phyloP scores from a whole-genome alignment of 2,113 vertebrate species.

The Eptesicus fuscus region DNA sequence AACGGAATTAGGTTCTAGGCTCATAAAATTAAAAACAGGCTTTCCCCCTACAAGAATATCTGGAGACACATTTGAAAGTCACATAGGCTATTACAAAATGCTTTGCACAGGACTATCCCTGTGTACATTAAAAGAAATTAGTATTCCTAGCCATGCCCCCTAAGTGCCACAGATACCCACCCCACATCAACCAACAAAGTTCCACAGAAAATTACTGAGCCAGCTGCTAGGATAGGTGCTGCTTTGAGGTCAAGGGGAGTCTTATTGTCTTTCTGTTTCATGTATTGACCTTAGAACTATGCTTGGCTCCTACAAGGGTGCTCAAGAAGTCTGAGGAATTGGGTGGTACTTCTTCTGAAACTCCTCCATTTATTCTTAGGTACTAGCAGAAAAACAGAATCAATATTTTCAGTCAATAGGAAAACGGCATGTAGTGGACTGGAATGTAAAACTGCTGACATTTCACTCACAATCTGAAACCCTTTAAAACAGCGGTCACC shows the following conservation, averaged over 20 bases:
- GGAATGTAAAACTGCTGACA: constrained; percentile 22
- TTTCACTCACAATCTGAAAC: not conserved
- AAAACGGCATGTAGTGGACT: not conserved
- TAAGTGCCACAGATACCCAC: not conserved
- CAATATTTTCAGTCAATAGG: constrained; percentile 4
- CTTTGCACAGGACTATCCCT: not conserved
- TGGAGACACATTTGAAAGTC: not conserved
- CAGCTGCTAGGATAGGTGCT: not conserved
- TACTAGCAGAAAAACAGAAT: constrained; percentile 13
- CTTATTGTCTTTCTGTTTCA: not conserved
- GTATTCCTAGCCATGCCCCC: not conserved
- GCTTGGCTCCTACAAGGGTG: not conserved
- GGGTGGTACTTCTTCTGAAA: not conserved
- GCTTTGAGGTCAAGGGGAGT: not conserved
- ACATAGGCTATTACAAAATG: not conserved
- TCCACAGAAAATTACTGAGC: not conserved
- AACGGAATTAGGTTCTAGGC: not conserved
- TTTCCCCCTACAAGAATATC: not conserved
- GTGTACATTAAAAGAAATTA: not conserved
- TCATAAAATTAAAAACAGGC: not conserved
- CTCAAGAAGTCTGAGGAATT: not conserved
- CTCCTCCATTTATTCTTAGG: not conserved
- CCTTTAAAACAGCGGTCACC: not conserved
- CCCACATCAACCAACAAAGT: not conserved
- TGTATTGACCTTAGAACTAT: not conserved